Percentiles rank a stretch among this genome's conserved stretches.
Evolutionary conservation across 2,113 vertebrate species (phyloP).

Genomic region (Alces alces): DNA sequence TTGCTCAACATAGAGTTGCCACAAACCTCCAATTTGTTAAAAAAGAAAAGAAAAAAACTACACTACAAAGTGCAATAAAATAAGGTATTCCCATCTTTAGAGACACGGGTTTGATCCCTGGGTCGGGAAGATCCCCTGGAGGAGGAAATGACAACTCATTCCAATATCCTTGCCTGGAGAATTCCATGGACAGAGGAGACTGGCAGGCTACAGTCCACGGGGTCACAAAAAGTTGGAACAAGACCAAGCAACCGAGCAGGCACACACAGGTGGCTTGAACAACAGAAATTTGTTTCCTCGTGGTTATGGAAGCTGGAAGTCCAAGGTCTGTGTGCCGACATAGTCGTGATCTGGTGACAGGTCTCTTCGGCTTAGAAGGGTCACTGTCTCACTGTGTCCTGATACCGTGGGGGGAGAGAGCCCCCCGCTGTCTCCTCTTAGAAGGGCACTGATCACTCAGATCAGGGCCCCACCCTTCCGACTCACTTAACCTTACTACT

Average conservation of each 20-base stretch:
- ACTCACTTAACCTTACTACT: not conserved
- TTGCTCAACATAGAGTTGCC: no score
- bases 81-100: no score
- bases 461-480: not conserved
- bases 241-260: not conserved
- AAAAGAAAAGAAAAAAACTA: no score
- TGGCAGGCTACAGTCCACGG: no score
- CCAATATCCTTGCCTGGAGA: no score
- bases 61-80: no score
- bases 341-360: not conserved
- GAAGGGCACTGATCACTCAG: not conserved
- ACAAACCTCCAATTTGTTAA: no score
- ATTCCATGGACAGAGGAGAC: no score
- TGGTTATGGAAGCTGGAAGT: not conserved
- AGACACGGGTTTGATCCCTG: no score
- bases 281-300: not conserved
- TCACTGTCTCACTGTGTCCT: not conserved
- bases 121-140: no score
- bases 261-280: not conserved
- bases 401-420: not conserved
- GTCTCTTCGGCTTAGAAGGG: not conserved
- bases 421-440: not conserved
- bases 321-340: not conserved
- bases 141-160: no score
- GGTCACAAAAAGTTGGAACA: not conserved